These are phyloP conservation scores for Mayetiola destructor DNA, from an alignment of 2,888 invertebrate species.

Conservation along the genomic window DNA sequence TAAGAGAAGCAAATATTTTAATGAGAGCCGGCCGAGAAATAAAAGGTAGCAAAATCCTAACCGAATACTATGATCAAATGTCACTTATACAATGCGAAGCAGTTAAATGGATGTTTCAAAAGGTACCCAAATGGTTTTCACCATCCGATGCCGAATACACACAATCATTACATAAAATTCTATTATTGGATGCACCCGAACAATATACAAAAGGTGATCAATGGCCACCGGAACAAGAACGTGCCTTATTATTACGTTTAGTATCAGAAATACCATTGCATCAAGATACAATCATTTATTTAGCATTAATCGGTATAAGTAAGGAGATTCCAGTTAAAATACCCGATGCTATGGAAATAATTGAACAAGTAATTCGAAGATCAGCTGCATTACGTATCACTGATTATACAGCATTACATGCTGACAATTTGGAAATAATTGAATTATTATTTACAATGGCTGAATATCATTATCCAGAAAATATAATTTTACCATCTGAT, in stretches of 20 bases:
- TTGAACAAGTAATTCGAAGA: constrained; percentile 69
- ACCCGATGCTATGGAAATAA: constrained; percentile 72
- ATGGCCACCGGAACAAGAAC: constrained; percentile 87
- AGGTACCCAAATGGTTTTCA: constrained; percentile 58
- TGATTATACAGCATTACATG: constrained; percentile 54
- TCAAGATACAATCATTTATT: constrained; percentile 67
- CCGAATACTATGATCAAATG: constrained; percentile 35
- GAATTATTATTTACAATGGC: constrained; percentile 82
- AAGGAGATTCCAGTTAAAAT: constrained; percentile 68
- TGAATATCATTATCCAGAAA: constrained; percentile 84
- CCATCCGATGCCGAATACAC: constrained; percentile 58
- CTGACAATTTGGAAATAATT: constrained; percentile 70
- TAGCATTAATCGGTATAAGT: constrained; percentile 61
- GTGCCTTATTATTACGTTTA: constrained; percentile 59
- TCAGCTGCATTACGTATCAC: constrained; percentile 65
- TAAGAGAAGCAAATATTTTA: constrained; percentile 49
- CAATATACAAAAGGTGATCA: constrained; percentile 69
- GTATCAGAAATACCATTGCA: constrained; percentile 78
- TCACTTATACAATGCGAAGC: constrained; percentile 69
- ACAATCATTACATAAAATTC: constrained; percentile 62
- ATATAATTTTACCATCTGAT: constrained; percentile 72
- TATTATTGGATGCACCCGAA: constrained; percentile 63
- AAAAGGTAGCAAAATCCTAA: constrained; percentile 27
- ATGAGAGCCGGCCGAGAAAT: constrained; percentile 39
- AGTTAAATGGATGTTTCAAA: constrained; percentile 75